Conservation (phyloP, 2,888 invertebrate species). For the Ectemnius lituratus region DNA sequence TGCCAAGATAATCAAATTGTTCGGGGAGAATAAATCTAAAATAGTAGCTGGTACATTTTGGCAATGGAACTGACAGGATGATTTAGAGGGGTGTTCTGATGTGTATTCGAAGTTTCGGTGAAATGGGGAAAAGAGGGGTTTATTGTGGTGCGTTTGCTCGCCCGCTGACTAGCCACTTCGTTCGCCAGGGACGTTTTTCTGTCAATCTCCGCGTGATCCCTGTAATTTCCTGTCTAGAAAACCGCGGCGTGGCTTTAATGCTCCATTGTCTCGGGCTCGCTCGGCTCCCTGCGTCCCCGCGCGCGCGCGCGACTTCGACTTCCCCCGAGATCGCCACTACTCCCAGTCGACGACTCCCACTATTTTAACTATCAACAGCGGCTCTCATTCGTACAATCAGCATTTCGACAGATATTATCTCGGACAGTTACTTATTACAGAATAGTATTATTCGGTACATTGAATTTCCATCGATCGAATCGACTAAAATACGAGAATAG, state of each 20-base stretch:
- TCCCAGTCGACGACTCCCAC: constrained; percentile 70
- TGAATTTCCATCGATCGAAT: too few relatives aligned
- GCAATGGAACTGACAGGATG: background rate
- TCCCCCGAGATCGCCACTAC: constrained; percentile 56
- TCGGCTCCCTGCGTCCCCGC: constrained; percentile 27
- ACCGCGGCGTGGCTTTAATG: constrained; percentile 76
- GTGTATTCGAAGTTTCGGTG: constrained; percentile 47
- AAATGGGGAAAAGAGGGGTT: constrained; percentile 56
- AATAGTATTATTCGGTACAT: too few relatives aligned
- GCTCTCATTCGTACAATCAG: constrained; percentile 62
- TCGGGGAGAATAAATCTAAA: background rate
- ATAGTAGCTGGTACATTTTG: background rate
- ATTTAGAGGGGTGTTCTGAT: constrained; percentile 61
- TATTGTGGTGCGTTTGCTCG: constrained; percentile 48
- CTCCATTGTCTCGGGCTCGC: constrained; percentile 75
- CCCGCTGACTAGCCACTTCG: constrained; percentile 62
- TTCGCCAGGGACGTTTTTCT: constrained; percentile 74
- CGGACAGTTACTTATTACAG: too few relatives aligned
- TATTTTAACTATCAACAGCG: constrained; percentile 72
- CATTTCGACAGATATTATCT: too few relatives aligned
- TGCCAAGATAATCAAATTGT: background rate
- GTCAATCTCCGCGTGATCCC: constrained; percentile 77
- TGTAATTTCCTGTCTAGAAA: constrained; percentile 78
- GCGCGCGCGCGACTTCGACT: constrained; percentile 58
- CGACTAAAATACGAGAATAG: too few relatives aligned